Evolutionary conservation across 2,888 invertebrate species (phyloP).

Genomic region (Cybosia mesomella): DNA sequence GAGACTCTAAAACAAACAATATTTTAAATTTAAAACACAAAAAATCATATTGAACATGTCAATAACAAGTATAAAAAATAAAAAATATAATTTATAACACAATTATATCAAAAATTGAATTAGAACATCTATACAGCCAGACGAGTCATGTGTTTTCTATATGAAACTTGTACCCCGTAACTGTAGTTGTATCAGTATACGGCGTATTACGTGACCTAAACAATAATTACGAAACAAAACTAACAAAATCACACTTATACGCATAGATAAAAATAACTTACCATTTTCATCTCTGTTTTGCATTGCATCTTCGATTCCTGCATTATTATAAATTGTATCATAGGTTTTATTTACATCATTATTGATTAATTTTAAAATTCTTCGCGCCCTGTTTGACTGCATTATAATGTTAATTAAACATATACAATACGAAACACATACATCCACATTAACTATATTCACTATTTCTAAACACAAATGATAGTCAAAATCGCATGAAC

Average conservation of each 20-base stretch:
- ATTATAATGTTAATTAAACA: conserved; percentile 3
- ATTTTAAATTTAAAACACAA: too few relatives aligned
- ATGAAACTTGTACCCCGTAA: not conserved
- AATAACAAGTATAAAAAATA: not conserved
- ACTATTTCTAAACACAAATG: not conserved
- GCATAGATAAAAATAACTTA: not conserved
- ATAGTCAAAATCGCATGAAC: not conserved
- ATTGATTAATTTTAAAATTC: not conserved
- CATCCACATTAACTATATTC: not conserved
- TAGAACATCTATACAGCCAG: not conserved
- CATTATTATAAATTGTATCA: not conserved
- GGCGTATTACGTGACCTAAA: not conserved
- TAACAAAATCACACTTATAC: conserved; percentile 4
- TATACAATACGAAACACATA: not conserved
- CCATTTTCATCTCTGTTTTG: too few relatives aligned
- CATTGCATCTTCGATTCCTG: not conserved
- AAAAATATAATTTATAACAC: not conserved
- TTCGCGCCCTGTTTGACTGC: conserved; percentile 5
- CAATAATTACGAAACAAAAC: not conserved
- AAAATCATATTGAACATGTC: not conserved
- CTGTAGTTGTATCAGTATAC: conserved; percentile 2
- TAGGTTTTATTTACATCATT: not conserved
- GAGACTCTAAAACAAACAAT: conserved; percentile 12
- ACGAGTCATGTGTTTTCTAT: conserved; percentile 1
- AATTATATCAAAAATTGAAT: not conserved